Percentiles rank a stretch among this genome's conserved stretches.
These are phyloP conservation scores for Holacanthus passer DNA, from an alignment of 2,113 vertebrate species.

Conservation along the genomic window DNA sequence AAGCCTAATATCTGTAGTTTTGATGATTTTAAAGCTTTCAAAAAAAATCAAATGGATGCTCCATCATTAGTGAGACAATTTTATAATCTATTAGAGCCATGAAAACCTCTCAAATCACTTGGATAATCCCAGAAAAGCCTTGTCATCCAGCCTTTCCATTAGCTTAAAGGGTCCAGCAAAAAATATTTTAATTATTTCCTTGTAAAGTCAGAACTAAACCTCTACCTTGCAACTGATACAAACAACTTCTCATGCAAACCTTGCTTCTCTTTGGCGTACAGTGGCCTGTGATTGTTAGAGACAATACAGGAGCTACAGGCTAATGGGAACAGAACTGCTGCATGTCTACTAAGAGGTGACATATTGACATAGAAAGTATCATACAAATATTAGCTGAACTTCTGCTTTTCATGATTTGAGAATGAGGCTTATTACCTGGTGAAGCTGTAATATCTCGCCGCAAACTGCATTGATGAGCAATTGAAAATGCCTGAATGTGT, in stretches of 20 bases:
- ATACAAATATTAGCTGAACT: no score
- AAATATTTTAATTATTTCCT: not conserved
- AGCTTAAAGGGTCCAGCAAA: not conserved
- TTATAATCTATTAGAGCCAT: not conserved
- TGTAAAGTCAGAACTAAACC: not conserved
- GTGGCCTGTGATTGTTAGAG: not conserved
- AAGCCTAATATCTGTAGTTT: not conserved
- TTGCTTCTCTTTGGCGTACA: not conserved
- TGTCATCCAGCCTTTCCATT: not conserved
- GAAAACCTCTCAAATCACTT: not conserved
- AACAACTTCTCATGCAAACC: not conserved
- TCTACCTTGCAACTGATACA: not conserved
- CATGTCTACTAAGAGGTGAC: not conserved
- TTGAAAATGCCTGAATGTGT: conserved; percentile 36
- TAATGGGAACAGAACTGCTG: not conserved
- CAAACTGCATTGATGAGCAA: conserved; percentile 43
- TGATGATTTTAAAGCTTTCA: not conserved
- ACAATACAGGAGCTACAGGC: not conserved
- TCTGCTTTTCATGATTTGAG: conserved; percentile 2
- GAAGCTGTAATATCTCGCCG: not conserved
- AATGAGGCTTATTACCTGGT: conserved; percentile 7
- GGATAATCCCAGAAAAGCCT: not conserved
- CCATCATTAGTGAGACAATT: not conserved
- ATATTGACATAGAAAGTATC: not conserved
- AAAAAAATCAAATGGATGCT: not conserved